These are phyloP conservation scores for Parelbella ahira DNA, from an alignment of 2,888 invertebrate species.

Conservation along the genomic window DNA sequence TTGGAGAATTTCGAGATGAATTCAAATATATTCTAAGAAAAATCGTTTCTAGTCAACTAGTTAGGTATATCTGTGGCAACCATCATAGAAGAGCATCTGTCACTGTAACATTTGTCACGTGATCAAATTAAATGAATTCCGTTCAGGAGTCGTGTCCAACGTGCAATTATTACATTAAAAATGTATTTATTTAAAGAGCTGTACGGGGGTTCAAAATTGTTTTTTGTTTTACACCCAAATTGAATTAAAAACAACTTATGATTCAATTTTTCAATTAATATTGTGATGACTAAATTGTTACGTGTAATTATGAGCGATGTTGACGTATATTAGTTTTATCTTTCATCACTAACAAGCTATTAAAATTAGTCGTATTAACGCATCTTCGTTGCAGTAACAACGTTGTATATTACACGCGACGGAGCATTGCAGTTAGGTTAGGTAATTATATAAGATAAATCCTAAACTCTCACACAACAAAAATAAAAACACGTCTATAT, in stretches of 20 bases:
- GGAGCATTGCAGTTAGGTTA: too few species aligned
- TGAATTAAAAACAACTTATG: conserved; percentile 23
- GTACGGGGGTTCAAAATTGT: conserved; percentile 65
- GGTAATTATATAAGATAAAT: too few species aligned
- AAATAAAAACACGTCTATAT: too few species aligned
- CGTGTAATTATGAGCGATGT: not conserved
- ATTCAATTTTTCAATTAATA: conserved; percentile 13
- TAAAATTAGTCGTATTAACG: too few species aligned
- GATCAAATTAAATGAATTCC: conserved; percentile 64
- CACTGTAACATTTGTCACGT: conserved; percentile 74
- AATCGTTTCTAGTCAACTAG: too few species aligned
- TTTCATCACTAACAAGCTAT: too few species aligned
- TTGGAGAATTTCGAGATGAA: too few species aligned
- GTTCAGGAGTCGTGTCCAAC: conserved; percentile 51
- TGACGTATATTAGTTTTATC: conserved; percentile 17
- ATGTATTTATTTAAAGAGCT: conserved; percentile 65
- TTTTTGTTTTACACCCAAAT: conserved; percentile 31
- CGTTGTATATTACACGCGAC: too few species aligned
- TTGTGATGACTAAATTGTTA: conserved; percentile 10
- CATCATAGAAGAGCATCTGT: conserved; percentile 53
- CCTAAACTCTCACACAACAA: too few species aligned
- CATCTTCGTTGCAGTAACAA: too few species aligned
- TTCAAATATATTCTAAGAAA: too few species aligned
- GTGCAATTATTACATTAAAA: conserved; percentile 76
- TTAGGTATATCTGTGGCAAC: conserved; percentile 10